A percentile compares a stretch with the other conserved stretches of the same genome.
phyloP scores from a whole-genome alignment of 2,888 invertebrate genomes.

The Cryptus viduatorius region DNA sequence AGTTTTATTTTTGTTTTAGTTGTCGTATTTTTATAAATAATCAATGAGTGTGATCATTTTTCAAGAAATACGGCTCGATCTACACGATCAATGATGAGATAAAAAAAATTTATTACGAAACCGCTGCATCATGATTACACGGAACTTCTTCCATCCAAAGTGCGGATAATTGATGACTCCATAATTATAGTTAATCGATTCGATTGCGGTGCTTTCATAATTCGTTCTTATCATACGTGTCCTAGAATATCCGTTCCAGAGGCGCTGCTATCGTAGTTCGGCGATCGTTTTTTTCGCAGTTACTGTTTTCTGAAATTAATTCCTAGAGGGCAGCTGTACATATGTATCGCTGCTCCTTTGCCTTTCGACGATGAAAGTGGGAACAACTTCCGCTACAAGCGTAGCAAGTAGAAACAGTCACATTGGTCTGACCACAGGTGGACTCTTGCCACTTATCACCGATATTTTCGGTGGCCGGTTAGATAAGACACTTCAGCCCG shows the following conservation, averaged over 20 bases:
- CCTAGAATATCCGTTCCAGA: constrained; percentile 15
- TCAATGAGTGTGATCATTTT: too few species aligned
- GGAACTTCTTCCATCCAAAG: background rate
- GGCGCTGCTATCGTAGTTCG: background rate
- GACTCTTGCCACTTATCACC: constrained; percentile 29
- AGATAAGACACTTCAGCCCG: background rate
- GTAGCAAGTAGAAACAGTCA: constrained; percentile 19
- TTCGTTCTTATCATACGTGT: background rate
- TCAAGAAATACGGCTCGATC: too few species aligned
- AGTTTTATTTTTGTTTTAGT: too few species aligned
- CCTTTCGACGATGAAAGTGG: constrained; percentile 1
- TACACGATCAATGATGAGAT: too few species aligned
- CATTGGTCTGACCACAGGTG: constrained; percentile 17
- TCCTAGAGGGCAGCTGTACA: background rate
- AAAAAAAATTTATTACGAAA: too few species aligned
- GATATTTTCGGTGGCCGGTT: constrained; percentile 11
- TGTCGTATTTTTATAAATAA: too few species aligned
- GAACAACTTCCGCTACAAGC: constrained; percentile 23
- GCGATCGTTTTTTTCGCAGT: background rate
- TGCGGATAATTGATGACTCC: background rate
- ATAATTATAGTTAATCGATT: background rate
- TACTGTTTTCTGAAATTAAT: background rate
- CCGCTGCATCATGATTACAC: background rate
- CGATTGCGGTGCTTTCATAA: background rate
- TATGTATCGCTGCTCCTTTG: constrained; percentile 4